Percentiles rank a stretch among this genome's conserved stretches.
Evolutionary conservation across 2,888 invertebrate genomes (phyloP).

Genomic region (Synergus laeviventris): DNA sequence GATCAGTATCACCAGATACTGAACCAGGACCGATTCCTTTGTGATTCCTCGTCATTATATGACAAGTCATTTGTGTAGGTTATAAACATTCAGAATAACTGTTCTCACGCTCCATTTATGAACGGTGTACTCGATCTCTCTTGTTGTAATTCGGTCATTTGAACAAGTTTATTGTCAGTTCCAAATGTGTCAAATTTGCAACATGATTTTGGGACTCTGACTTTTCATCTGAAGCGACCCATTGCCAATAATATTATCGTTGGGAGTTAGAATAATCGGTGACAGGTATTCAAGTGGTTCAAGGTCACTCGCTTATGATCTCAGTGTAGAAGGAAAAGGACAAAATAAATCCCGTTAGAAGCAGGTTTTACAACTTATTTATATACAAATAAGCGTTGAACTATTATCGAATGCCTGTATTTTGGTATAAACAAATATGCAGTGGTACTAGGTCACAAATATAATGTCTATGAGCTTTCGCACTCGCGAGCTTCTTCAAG

Average conservation of each 20-base stretch:
- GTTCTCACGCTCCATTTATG: conserved; percentile 57
- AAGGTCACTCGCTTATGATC: background rate
- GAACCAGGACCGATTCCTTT: background rate
- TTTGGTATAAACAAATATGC: too few species aligned
- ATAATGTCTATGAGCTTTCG: too few species aligned
- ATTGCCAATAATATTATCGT: background rate
- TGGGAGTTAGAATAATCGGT: background rate
- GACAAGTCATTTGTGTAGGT: background rate
- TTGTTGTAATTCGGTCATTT: background rate
- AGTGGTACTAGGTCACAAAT: too few species aligned
- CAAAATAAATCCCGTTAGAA: background rate
- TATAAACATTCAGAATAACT: conserved; percentile 44
- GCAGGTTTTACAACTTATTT: background rate
- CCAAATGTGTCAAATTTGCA: background rate
- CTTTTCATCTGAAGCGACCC: background rate
- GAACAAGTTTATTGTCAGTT: background rate
- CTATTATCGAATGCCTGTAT: too few species aligned
- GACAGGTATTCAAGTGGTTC: background rate
- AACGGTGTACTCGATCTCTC: conserved; percentile 43
- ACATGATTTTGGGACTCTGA: background rate
- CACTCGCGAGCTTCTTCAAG: too few species aligned
- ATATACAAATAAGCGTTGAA: background rate
- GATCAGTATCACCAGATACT: background rate
- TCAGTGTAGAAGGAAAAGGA: background rate
- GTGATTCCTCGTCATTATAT: background rate